Evolutionary conservation across 2,888 invertebrate genomes (phyloP), one percentile per base, ranked within the genome.

Genomic region (Rhagophthalmus giganteus): DNA sequence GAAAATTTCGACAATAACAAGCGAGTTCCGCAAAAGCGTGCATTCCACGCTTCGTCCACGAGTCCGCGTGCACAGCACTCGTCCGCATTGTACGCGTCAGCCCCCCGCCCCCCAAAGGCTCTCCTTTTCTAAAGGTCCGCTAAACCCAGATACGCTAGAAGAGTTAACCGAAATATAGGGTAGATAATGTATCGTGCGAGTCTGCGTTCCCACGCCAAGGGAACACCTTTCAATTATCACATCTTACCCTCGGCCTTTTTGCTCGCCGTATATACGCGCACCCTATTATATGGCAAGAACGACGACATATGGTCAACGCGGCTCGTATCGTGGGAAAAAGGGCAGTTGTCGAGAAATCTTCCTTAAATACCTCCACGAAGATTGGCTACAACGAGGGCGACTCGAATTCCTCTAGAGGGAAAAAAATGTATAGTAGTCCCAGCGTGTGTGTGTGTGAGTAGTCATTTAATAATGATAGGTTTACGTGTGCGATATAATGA

Each of bases 291-390:
- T 55, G 55, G 51, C 61, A 61, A 63, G 63, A 61, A 67, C 42
- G 53, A 62, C 68, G 68, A 69, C 70, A 70, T 70, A 68, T 70
- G 70, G 70, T 60, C 60, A 65, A 66, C 67, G 68, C 62, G 62
- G 57, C 55, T 49, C 61, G 48, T 54, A 64, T 60, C 68, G 68
- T 68, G 68, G 69, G 69, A 68, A 70, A 50, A 49, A 52, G 54
- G 55, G 55, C 51, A 49, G 47, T 52, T 58, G 55, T 46, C 30
- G 31, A 55, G 52, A 51, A 55, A 59, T 58, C 55, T 55, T 51
- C 49, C 54, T 41, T 56, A 55, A 65, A 65, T 65, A 66, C 62
- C 64, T 63, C 45, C 24, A n/a, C n/a, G 54, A 60, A 58, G 59
- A 59, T 60, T 59, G 61, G 62, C 60, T 61, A 24, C 11, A 58